Evolutionary conservation across 1,140 invertebrate species (phyloP).

Genomic region (Hyles euphorbiae): DNA sequence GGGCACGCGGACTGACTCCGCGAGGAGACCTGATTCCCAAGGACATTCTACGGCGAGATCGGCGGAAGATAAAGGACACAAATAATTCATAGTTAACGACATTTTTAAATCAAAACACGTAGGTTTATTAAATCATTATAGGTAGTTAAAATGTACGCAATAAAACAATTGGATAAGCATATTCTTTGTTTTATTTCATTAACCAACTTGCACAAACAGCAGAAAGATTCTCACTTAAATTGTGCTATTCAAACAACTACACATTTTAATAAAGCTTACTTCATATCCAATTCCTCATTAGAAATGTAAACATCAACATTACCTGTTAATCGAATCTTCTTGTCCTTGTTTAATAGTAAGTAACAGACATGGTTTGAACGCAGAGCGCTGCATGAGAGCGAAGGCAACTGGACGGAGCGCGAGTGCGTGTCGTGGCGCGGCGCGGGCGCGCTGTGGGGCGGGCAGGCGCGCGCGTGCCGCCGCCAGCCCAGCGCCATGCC

Average conservation of each 20-base stretch:
- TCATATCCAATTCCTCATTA: not conserved
- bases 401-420: slow-evolving; percentile 63
- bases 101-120: too few species aligned
- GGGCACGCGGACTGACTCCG: slow-evolving; percentile 49
- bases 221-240: not conserved
- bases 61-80: not conserved
- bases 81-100: not conserved
- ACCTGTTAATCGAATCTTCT: too few species aligned
- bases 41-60: slow-evolving; percentile 8
- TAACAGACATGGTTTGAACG: not conserved
- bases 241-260: not conserved
- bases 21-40: slow-evolving; percentile 33
- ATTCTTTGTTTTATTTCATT: not conserved
- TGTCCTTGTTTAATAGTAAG: too few species aligned
- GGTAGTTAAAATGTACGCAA: not conserved
- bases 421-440: slow-evolving; percentile 74
- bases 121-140: too few species aligned
- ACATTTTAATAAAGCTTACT: not conserved
- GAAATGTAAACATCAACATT: too few species aligned
- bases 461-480: slow-evolving; percentile 80
- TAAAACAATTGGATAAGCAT: not conserved
- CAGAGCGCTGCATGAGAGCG: slow-evolving; percentile 57
- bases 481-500: slow-evolving; percentile 83
- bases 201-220: not conserved
- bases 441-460: slow-evolving; percentile 76